Percentiles rank a stretch among this genome's conserved stretches.
These are phyloP conservation scores for Frieseomelitta varia DNA, from an alignment of 1,140 invertebrate genomes.

Conservation along the genomic window DNA sequence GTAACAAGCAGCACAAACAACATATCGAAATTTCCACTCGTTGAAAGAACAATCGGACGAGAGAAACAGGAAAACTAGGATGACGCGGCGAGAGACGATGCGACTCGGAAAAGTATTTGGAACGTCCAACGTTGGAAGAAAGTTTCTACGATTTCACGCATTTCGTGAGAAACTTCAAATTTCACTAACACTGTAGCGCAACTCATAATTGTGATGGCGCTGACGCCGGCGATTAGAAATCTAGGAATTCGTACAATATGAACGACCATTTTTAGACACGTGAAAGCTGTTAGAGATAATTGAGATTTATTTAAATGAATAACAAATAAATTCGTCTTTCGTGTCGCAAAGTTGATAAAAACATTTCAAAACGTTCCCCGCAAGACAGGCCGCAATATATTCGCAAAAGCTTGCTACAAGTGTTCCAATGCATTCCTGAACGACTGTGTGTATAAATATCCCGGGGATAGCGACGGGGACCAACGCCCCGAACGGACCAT, in stretches of 20 bases:
- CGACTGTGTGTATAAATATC: background rate
- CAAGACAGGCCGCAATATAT: background rate
- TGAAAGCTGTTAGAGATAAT: background rate
- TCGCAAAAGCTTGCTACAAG: background rate
- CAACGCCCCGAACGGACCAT: slow-evolving; percentile 19
- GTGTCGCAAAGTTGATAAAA: background rate
- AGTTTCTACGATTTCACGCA: too few relatives aligned
- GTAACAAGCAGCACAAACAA: background rate
- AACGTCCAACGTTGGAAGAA: too few relatives aligned
- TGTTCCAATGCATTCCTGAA: background rate
- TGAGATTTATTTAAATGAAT: too few relatives aligned
- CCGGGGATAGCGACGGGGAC: background rate
- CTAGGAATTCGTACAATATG: too few relatives aligned
- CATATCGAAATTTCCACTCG: background rate
- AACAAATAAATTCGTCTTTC: background rate
- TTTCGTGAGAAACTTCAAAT: too few relatives aligned
- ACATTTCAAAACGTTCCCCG: background rate
- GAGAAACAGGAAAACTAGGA: too few relatives aligned
- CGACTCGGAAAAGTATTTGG: too few relatives aligned
- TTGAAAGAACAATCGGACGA: background rate
- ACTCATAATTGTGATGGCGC: too few relatives aligned
- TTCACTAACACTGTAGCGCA: too few relatives aligned
- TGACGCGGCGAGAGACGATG: too few relatives aligned
- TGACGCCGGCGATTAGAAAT: too few relatives aligned
- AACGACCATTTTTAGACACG: background rate